Evolutionary conservation across 2,888 invertebrate species (phyloP), one percentile per base, ranked within the genome.

Genomic region (Altica lythri): DNA sequence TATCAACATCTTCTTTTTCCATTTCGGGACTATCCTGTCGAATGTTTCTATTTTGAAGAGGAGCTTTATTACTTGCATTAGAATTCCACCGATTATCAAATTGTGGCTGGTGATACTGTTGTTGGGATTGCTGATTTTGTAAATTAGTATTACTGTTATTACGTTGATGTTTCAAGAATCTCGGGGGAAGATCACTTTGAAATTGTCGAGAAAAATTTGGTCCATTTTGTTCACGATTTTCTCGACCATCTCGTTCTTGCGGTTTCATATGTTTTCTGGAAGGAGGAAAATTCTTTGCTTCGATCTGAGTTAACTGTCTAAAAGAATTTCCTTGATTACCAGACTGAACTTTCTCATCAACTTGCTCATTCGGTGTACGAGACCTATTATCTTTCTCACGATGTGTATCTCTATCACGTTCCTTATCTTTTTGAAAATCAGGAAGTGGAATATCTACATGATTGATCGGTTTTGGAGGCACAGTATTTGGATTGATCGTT

Each of bases 171-270:
- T 88, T 89, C 67, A 88, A 84, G 75, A 92, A 91, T 53, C 94
- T 82, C 10, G 94, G 94, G 47, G 94, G 93, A 69, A 94, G 81
- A 77, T 91, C 88, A 44, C 83, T 86, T 75, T 90, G 90, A 76
- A 90, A 92, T 61, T 86, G 85, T 67, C 87, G 83, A 4, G 88
- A 86, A 72, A 87, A 90, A 18, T 80, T 81, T 1, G 83, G 80
- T 27, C 76, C 78, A 63, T 83, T 84, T 45, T 79, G 75, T 63
- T 82, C 82, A 47, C 81, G 62, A 32, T 70, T 67, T 9, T 75
- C 73, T 42, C 73, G 64, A n/a, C 8, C 10, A 45, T 69, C 75
- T 56, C 74, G 75, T 43, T 60, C 60, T 27, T 57, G 51, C 34
- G 73, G 66, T 49, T 72, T 61, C 68, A 72, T 63, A 37, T 67